Evolutionary conservation across 1,140 invertebrate genomes (phyloP).

Genomic region (Trinorchestia longiramus): DNA sequence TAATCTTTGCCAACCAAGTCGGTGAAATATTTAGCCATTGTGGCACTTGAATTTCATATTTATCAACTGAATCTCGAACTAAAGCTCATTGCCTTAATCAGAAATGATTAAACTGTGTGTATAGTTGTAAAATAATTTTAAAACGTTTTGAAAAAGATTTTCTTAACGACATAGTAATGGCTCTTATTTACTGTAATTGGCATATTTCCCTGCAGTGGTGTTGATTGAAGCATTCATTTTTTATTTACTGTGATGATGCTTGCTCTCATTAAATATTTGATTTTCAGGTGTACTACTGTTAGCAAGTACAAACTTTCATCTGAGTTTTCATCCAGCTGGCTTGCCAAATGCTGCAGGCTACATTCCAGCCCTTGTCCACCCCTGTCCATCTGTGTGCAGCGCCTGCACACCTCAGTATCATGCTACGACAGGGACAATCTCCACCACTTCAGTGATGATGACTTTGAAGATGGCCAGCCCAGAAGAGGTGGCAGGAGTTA

Average conservation of each 20-base stretch:
- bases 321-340: neutral
- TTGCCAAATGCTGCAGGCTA: neutral
- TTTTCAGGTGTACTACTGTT: neutral
- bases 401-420: neutral
- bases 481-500: neutral
- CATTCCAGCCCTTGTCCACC: neutral
- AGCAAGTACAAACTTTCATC: neutral
- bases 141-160: neutral
- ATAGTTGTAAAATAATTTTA: neutral
- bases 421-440: neutral
- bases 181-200: neutral
- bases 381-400: neutral
- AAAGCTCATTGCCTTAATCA: neutral
- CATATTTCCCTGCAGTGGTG: neutral
- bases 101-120: neutral
- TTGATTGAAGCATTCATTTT: neutral
- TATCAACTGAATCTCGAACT: neutral
- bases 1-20: neutral
- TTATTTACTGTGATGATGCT: neutral
- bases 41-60: neutral
- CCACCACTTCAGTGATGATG: neutral
- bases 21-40: neutral
- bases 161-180: neutral
- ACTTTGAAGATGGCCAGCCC: neutral
- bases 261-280: neutral